Conservation (phyloP, 2,797 vertebrate species). For the Lacerta agilis region DNA sequence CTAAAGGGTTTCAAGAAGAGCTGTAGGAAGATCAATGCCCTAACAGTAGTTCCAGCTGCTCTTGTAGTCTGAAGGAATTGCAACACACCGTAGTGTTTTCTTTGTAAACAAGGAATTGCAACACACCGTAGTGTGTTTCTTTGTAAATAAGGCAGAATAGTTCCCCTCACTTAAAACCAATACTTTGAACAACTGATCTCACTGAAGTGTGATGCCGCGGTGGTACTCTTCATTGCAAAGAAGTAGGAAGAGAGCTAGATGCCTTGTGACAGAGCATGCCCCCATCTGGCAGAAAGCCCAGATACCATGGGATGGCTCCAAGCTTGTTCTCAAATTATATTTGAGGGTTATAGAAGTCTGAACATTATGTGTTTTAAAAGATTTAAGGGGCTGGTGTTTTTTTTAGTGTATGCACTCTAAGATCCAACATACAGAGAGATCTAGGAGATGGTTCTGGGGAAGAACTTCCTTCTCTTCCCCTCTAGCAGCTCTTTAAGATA, state of each 20-base stretch:
- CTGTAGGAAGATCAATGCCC: neutral
- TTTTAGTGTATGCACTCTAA: neutral
- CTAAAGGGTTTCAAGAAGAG: neutral
- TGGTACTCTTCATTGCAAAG: neutral
- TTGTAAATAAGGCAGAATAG: neutral
- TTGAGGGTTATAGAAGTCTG: neutral
- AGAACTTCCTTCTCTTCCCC: neutral
- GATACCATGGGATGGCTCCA: neutral
- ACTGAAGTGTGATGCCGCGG: neutral
- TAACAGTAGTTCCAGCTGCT: neutral
- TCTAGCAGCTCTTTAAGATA: neutral
- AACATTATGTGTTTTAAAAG: neutral
- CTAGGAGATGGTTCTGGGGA: neutral
- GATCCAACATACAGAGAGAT: neutral
- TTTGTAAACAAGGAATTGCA: neutral
- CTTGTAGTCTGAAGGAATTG: neutral
- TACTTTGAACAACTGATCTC: neutral
- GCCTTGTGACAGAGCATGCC: constrained; percentile 1
- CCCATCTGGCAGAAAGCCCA: constrained; percentile 6
- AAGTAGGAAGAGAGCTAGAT: neutral
- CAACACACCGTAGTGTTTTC: neutral
- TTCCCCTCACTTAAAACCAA: neutral
- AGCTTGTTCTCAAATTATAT: neutral
- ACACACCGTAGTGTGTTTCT: neutral
- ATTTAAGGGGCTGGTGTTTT: no score